These are phyloP conservation scores for Argyrosomus japonicus DNA, from an alignment of 2,113 vertebrate species.

Conservation along the genomic window DNA sequence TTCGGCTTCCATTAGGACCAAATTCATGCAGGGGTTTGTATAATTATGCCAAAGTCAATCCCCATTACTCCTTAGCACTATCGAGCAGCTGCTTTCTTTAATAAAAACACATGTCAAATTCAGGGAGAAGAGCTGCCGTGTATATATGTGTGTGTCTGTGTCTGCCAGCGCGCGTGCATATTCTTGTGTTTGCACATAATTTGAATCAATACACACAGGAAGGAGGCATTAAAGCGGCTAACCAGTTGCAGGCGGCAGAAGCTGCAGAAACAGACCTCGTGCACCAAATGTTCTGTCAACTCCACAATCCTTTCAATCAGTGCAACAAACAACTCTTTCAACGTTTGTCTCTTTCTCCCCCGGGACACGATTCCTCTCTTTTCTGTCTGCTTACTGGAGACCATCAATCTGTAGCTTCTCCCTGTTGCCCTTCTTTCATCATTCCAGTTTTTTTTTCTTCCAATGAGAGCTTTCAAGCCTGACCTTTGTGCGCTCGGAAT, in stretches of 20 bases:
- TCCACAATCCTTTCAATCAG: conserved; percentile 69
- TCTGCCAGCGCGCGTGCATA: conserved; percentile 39
- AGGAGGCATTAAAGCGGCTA: conserved; percentile 64
- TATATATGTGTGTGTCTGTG: conserved; percentile 36
- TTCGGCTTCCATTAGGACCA: conserved; percentile 90
- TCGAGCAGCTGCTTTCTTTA: conserved; percentile 96
- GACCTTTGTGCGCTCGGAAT: conserved; percentile 68
- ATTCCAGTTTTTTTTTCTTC: conserved; percentile 45
- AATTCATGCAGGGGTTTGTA: conserved; percentile 92
- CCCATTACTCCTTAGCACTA: conserved; percentile 94
- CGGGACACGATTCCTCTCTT: conserved; percentile 65
- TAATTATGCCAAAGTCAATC: conserved; percentile 98
- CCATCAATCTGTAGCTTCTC: conserved; percentile 71
- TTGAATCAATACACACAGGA: conserved; percentile 75
- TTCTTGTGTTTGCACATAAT: conserved; percentile 63
- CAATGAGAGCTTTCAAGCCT: conserved; percentile 73
- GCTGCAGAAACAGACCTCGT: conserved; percentile 37
- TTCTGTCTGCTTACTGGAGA: conserved; percentile 52
- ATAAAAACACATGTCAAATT: conserved; percentile 93
- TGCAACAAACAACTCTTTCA: conserved; percentile 75
- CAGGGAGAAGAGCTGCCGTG: conserved; percentile 82
- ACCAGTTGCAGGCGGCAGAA: conserved; percentile 51
- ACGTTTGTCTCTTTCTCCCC: conserved; percentile 65
- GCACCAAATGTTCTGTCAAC: conserved; percentile 61
- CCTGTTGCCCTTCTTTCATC: conserved; percentile 68